These are phyloP conservation scores for Penaeus chinensis DNA, from an alignment of 1,140 invertebrate species.

Conservation along the genomic window DNA sequence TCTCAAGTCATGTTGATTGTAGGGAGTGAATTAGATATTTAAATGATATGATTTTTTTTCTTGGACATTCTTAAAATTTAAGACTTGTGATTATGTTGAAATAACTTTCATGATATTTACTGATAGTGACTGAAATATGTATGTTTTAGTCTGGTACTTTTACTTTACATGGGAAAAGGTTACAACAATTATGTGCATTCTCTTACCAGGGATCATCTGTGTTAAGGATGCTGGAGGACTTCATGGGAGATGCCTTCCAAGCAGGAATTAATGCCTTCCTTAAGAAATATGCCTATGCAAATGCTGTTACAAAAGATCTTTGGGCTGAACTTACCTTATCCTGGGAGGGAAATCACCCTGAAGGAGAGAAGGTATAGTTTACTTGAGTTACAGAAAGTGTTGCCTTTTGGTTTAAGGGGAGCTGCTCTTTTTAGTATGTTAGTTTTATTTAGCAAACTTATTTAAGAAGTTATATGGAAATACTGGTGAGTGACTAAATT, in stretches of 20 bases:
- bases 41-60: too few species aligned
- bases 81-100: too few species aligned
- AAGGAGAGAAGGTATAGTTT: constrained; percentile 10
- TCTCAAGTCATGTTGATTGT: too few species aligned
- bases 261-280: constrained; percentile 81
- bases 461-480: too few species aligned
- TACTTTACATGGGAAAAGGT: too few species aligned
- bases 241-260: constrained; percentile 82
- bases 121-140: background rate
- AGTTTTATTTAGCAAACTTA: too few species aligned
- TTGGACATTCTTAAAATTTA: too few species aligned
- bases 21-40: too few species aligned
- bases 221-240: constrained; percentile 89
- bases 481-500: too few species aligned
- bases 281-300: constrained; percentile 77
- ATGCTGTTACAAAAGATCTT: constrained; percentile 84
- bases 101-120: too few species aligned
- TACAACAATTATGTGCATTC: too few species aligned
- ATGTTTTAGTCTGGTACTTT: background rate
- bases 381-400: background rate
- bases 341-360: constrained; percentile 39
- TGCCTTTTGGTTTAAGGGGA: background rate
- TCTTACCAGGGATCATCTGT: constrained; percentile 81
- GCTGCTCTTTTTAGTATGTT: too few species aligned
- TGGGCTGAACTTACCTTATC: constrained; percentile 74